A percentile compares a stretch with the other conserved stretches of the same genome.
Conservation (phyloP, 2,797 vertebrate species). For the Acipenser ruthenus region DNA sequence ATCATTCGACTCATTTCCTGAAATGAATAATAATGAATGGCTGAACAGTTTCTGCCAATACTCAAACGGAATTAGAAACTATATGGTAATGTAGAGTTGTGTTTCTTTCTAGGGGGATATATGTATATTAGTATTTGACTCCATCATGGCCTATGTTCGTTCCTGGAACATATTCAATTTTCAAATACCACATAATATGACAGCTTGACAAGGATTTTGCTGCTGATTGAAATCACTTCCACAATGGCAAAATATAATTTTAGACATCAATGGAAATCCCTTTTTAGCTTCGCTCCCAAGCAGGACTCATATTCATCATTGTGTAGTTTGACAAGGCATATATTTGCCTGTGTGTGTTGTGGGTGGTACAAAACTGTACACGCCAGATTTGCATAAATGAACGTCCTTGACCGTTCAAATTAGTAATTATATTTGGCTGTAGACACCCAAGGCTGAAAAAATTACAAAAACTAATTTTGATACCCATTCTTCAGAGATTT, state of each 20-base stretch:
- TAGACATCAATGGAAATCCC: slow-evolving; percentile 2
- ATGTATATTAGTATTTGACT: not conserved
- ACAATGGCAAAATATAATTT: slow-evolving; percentile 1
- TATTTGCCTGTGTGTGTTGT: not conserved
- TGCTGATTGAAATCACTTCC: not conserved
- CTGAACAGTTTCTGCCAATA: not conserved
- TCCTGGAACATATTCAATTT: not conserved
- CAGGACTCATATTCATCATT: no score
- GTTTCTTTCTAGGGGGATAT: no score
- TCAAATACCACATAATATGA: slow-evolving; percentile 7
- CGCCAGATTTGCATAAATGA: no score
- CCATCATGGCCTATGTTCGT: not conserved
- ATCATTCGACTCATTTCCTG: not conserved
- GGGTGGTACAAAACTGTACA: no score
- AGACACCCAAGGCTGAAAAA: no score
- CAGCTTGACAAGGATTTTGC: not conserved
- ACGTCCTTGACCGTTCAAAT: no score
- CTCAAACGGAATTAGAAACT: no score
- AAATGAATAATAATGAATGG: not conserved
- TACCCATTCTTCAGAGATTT: no score
- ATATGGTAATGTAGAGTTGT: no score
- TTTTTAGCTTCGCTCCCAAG: not conserved
- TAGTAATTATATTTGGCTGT: no score
- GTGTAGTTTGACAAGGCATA: not conserved
- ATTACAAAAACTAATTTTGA: no score